Conservation (phyloP, 2,888 invertebrate genomes). For the Tetragonula carbonaria region DNA sequence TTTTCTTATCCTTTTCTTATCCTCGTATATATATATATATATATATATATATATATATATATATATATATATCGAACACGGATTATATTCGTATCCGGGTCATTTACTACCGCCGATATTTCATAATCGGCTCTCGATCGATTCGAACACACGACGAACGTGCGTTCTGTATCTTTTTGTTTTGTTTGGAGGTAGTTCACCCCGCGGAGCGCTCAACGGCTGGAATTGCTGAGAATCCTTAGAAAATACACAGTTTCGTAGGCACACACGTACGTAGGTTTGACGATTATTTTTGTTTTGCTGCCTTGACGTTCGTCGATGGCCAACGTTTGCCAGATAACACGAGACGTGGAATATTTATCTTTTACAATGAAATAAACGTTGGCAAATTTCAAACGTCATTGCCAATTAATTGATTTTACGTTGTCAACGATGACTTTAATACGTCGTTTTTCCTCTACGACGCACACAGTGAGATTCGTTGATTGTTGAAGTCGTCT, state of each 20-base stretch:
- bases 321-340: neutral
- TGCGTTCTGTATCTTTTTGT: neutral
- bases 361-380: neutral
- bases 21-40: neutral
- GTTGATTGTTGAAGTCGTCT: neutral
- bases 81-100: neutral
- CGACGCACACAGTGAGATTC: too few species aligned
- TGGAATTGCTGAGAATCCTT: slow-evolving; percentile 15
- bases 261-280: neutral
- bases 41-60: too few species aligned
- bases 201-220: slow-evolving; percentile 2
- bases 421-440: too few species aligned
- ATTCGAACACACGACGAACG: neutral
- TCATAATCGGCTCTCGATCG: neutral
- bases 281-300: neutral
- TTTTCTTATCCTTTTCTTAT: neutral
- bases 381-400: too few species aligned
- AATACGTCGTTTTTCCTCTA: neutral
- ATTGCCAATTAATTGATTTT: neutral
- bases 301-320: neutral
- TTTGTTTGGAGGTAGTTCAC: slow-evolving; percentile 19
- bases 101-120: neutral
- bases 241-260: slow-evolving; percentile 17
- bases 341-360: too few species aligned
- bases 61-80: too few species aligned